These are phyloP conservation scores for Brachypodius melanocephalos DNA, from an alignment of 2,113 vertebrate species.

Conservation along the genomic window DNA sequence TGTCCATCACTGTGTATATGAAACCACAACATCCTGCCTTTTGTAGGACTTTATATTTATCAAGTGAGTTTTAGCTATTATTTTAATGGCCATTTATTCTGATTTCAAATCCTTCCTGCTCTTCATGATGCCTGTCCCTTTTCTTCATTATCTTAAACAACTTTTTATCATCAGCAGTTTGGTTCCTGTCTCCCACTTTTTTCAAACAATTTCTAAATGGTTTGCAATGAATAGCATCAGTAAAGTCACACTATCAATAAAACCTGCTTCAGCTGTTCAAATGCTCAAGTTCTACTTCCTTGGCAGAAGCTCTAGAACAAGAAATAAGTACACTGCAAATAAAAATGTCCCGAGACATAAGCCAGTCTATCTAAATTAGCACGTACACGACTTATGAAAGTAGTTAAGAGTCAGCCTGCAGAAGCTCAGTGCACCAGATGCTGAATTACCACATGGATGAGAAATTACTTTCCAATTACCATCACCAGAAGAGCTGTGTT, in stretches of 20 bases:
- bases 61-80: background rate
- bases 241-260: background rate
- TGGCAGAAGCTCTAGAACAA: conserved; percentile 39
- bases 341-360: conserved; percentile 7
- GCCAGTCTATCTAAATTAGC: conserved; percentile 12
- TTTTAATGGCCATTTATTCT: background rate
- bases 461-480: background rate
- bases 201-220: background rate
- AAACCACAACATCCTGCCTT: background rate
- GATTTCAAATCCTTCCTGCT: background rate
- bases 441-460: background rate
- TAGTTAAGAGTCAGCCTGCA: background rate
- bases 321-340: conserved; percentile 11
- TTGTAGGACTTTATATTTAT: background rate
- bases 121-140: background rate
- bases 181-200: background rate
- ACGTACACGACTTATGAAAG: background rate
- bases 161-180: background rate
- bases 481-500: background rate
- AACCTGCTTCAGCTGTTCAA: background rate
- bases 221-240: background rate
- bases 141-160: background rate
- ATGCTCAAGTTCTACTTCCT: background rate
- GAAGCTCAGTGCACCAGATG: background rate
- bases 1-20: background rate